These are phyloP conservation scores for Diarsia mendica DNA, from an alignment of 2,888 invertebrate species.

Conservation along the genomic window DNA sequence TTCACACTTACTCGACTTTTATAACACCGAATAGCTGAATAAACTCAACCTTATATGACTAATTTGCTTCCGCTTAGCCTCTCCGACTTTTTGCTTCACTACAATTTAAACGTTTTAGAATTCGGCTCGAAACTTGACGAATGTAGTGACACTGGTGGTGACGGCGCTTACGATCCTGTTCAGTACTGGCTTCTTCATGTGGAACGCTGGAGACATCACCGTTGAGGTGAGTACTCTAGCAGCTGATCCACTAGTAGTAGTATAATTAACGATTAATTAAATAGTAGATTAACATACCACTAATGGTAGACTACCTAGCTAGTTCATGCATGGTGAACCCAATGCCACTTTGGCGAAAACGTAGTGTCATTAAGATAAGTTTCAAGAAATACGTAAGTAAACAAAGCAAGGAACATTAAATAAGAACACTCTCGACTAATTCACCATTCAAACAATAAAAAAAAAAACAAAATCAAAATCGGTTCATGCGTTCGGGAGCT, in stretches of 20 bases:
- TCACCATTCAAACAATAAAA: too few relatives aligned
- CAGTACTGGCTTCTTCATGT: slow-evolving; percentile 77
- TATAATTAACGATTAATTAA: neutral
- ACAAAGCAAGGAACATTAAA: neutral
- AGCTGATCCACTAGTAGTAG: neutral
- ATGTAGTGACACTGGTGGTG: slow-evolving; percentile 48
- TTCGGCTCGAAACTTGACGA: slow-evolving; percentile 39
- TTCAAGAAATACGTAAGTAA: neutral
- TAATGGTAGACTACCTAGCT: neutral
- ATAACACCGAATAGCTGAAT: too few relatives aligned
- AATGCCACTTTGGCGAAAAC: neutral
- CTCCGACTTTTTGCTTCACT: neutral
- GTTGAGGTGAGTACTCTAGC: slow-evolving; percentile 67
- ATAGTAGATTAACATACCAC: too few relatives aligned
- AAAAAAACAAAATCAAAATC: too few relatives aligned
- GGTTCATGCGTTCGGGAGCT: too few relatives aligned
- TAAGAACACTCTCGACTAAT: too few relatives aligned
- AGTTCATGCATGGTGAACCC: neutral
- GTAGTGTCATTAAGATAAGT: neutral
- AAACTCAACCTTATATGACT: too few relatives aligned
- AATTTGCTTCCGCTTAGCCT: too few relatives aligned
- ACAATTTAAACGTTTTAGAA: slow-evolving; percentile 35
- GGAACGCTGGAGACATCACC: slow-evolving; percentile 78
- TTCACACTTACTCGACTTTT: too few relatives aligned
- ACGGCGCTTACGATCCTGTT: slow-evolving; percentile 63